Conservation (phyloP, 2,113 vertebrate genomes). For the Zapornia atra region DNA sequence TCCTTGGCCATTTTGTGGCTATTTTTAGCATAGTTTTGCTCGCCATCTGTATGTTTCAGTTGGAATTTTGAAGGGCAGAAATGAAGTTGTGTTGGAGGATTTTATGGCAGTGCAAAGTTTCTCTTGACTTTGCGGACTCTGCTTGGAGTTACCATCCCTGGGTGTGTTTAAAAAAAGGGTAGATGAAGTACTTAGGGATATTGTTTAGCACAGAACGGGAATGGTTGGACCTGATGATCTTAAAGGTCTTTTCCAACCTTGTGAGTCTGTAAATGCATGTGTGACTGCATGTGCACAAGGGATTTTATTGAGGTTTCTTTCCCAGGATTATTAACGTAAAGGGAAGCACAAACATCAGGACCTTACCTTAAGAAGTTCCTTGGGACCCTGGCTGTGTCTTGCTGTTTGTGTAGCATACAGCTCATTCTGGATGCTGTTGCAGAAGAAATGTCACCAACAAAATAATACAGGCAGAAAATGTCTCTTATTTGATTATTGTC, state of each 20-base stretch:
- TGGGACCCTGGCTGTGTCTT: background rate
- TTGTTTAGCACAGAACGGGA: too few relatives aligned
- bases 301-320: background rate
- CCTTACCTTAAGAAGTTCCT: background rate
- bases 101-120: background rate
- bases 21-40: background rate
- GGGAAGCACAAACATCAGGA: background rate
- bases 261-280: background rate
- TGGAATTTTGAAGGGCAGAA: background rate
- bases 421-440: background rate
- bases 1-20: background rate
- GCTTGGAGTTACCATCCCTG: too few relatives aligned
- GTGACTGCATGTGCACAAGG: background rate
- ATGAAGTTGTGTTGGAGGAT: background rate
- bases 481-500: background rate
- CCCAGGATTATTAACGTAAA: background rate
- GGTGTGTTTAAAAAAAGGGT: too few relatives aligned
- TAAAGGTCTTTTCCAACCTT: background rate
- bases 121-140: background rate
- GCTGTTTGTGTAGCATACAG: background rate
- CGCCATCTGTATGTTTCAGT: background rate
- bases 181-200: too few relatives aligned
- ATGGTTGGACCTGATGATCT: too few relatives aligned
- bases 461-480: background rate
- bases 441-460: conserved; percentile 2